Evolutionary conservation across 2,797 vertebrate species (phyloP), one percentile per base, ranked within the genome.

Genomic region (Linurgus olivaceus): DNA sequence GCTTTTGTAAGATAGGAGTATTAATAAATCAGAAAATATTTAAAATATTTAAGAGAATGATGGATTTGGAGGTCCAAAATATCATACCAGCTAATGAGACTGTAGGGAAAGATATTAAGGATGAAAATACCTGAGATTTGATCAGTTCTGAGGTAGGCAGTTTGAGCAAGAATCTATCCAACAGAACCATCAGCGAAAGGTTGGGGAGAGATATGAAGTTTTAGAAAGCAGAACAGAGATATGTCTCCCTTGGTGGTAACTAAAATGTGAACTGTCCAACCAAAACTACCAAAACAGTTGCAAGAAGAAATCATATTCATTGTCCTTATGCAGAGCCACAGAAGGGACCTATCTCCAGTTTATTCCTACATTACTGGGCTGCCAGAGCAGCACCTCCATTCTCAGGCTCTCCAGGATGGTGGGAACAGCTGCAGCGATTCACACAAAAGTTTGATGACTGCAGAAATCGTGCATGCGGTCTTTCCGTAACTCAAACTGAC

Each of bases 11-110:
- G 57, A 91, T 61, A 45, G 29, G 38, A 82, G n/a, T 65, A 91
- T 86, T 74, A 94, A 94, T 85, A 94, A 92, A 90, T 90, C 65
- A 93, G 55, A 83, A 89, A 82, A 76, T 35, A 65, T 67, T 80
- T 77, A 89, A 35, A 48, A 89, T 38, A 40, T 63, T 79, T 74
- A 89, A 31, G 48, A 90, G 52, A 76, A 76, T 37, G 17, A 83
- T 91, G 81, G 37, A 77, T 86, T 70, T 85, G 67, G 55, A 89
- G 14, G 59, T 77, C 38, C 63, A 74, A 82, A 91, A 91, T 40
- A 85, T 83, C 86, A 29, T 67, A 83, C 10, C n/a, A 71, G 55
- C 48, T 67, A 82, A 95, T 82, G 48, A 87, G 51, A 52, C 31
- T 3, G 1, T 48, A 79, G 33, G 10, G 17, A 45, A 70, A 57